Conservation (phyloP, 1,140 invertebrate genomes). For the Ips nitidus region DNA sequence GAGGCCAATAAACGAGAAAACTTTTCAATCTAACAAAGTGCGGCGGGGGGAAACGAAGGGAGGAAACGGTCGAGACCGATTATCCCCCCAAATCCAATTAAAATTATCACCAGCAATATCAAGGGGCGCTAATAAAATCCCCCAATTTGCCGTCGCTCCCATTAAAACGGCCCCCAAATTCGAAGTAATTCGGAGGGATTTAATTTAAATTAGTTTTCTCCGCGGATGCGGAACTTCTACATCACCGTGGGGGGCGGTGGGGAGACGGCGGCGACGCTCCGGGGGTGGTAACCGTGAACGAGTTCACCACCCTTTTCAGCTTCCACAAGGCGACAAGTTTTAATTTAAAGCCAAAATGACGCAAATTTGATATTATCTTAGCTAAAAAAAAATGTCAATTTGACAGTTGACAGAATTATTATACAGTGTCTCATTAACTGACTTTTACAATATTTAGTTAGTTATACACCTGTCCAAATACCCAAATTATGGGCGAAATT, state of each 20-base stretch:
- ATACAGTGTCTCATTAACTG: too few species aligned
- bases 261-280: conserved; percentile 1
- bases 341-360: too few species aligned
- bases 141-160: conserved; percentile 31
- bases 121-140: conserved; percentile 33
- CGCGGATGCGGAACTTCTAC: conserved; percentile 46
- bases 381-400: too few species aligned
- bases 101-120: conserved; percentile 32
- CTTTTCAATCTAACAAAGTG: conserved; percentile 9
- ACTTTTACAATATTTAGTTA: too few species aligned
- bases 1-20: conserved; percentile 1
- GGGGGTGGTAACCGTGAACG: neutral
- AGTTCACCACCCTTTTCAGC: too few species aligned
- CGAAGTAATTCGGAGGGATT: conserved; percentile 51
- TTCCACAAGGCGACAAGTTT: too few species aligned
- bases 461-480: too few species aligned
- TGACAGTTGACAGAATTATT: too few species aligned
- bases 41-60: neutral
- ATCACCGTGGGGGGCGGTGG: conserved; percentile 39
- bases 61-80: conserved; percentile 4
- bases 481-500: too few species aligned
- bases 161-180: conserved; percentile 24
- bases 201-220: conserved; percentile 53
- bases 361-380: too few species aligned
- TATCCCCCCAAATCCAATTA: conserved; percentile 31